Evolutionary conservation across 2,113 vertebrate genomes (phyloP).

Genomic region (Seriola quinqueradiata): DNA sequence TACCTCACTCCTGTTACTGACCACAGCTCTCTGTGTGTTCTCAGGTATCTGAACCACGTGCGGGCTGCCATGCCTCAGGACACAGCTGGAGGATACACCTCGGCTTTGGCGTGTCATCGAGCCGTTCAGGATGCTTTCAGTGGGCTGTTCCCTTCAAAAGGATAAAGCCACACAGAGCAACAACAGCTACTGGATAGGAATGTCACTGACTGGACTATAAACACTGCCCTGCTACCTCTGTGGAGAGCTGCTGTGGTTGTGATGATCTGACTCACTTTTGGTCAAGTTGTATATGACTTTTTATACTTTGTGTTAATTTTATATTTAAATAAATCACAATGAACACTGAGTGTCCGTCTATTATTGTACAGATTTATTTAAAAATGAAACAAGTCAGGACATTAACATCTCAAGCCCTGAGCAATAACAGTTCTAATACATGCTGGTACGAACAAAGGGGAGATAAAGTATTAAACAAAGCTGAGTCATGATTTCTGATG

Average conservation of each 20-base stretch:
- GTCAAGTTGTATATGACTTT: constrained; percentile 18
- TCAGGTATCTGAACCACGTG: constrained; percentile 96
- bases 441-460: not conserved
- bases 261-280: not conserved
- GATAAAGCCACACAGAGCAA: constrained; percentile 38
- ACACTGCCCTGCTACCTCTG: not conserved
- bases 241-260: constrained; percentile 6
- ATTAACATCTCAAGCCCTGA: not conserved
- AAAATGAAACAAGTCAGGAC: constrained; percentile 36
- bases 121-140: constrained; percentile 98
- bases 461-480: not conserved
- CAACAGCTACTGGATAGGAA: constrained; percentile 1
- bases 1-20: constrained; percentile 53
- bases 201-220: constrained; percentile 41
- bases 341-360: not conserved
- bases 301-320: constrained; percentile 53
- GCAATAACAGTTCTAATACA: not conserved
- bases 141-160: constrained; percentile 85
- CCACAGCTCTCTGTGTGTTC: constrained; percentile 62
- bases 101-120: constrained; percentile 93
- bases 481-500: not conserved
- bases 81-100: constrained; percentile 94
- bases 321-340: constrained; percentile 68
- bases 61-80: constrained; percentile 92
- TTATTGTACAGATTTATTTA: constrained; percentile 56